A percentile compares a stretch with the other conserved stretches of the same genome.
Conservation (phyloP, 1,140 invertebrate species). For the Carposina sasakii region DNA sequence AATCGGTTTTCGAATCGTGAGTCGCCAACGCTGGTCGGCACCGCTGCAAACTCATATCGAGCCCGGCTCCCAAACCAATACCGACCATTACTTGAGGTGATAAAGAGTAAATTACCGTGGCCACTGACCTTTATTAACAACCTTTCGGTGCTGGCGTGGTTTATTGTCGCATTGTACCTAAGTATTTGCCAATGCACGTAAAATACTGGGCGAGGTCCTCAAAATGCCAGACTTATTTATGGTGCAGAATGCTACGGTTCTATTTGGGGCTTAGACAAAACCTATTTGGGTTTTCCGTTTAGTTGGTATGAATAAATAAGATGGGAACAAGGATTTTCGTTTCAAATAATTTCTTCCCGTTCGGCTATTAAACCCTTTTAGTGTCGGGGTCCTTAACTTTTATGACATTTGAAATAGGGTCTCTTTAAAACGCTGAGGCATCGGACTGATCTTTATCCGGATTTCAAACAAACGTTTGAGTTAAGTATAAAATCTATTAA, state of each 20-base stretch:
- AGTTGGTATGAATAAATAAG: no score
- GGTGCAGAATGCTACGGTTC: constrained; percentile 43
- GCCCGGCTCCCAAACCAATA: constrained; percentile 30
- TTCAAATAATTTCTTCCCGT: no score
- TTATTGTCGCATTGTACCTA: constrained; percentile 67
- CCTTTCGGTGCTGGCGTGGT: constrained; percentile 45
- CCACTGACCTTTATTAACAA: constrained; percentile 42
- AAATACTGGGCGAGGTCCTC: constrained; percentile 64
- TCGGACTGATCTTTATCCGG: no score
- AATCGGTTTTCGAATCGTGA: constrained; percentile 72
- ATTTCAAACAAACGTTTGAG: no score
- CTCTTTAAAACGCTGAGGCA: no score
- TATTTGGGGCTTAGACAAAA: no score
- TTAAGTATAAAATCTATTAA: no score
- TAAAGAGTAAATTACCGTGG: constrained; percentile 56
- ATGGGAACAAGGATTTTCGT: no score
- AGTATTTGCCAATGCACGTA: constrained; percentile 70
- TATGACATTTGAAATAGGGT: no score
- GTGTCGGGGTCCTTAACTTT: no score
- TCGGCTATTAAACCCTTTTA: no score
- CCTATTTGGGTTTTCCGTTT: no score
- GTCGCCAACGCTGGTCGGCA: constrained; percentile 53
- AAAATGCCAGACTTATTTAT: constrained; percentile 68
- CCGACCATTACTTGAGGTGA: constrained; percentile 32
- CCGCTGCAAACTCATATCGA: constrained; percentile 42